Evolutionary conservation across 1,140 invertebrate genomes (phyloP).

Genomic region (Tenebrio molitor): DNA sequence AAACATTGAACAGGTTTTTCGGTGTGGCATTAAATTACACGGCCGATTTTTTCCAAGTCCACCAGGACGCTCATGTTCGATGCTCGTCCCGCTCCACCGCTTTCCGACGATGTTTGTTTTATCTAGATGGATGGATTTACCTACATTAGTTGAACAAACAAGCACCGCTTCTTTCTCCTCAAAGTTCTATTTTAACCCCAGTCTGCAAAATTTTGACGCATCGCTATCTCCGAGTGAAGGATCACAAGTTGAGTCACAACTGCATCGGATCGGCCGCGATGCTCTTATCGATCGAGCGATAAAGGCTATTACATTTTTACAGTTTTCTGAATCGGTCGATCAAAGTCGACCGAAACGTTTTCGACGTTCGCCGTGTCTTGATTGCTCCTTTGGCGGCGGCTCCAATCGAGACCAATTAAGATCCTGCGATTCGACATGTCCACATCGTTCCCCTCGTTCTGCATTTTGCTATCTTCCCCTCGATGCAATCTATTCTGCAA

Average conservation of each 20-base stretch:
- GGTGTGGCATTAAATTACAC: not conserved
- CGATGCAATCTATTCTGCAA: not conserved
- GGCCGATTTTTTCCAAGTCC: not conserved
- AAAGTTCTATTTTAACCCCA: too few species aligned
- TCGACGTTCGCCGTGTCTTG: not conserved
- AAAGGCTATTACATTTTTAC: not conserved
- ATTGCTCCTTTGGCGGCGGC: too few species aligned
- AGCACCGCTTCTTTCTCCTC: not conserved
- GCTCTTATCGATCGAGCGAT: too few species aligned
- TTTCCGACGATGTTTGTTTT: not conserved
- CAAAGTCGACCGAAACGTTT: not conserved
- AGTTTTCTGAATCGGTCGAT: not conserved
- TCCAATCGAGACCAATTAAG: too few species aligned
- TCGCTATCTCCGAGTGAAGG: too few species aligned
- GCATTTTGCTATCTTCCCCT: not conserved
- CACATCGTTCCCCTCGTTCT: not conserved
- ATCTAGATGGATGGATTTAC: conserved; percentile 8
- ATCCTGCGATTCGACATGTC: too few species aligned
- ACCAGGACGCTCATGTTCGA: not conserved
- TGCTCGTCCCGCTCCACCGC: not conserved
- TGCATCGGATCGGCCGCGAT: too few species aligned
- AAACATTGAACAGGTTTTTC: conserved; percentile 2
- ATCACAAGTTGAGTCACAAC: too few species aligned
- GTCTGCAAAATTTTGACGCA: too few species aligned
- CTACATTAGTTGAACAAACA: conserved; percentile 10